Evolutionary conservation across 2,888 invertebrate genomes (phyloP).

Genomic region (Steinernema carpocapsae): DNA sequence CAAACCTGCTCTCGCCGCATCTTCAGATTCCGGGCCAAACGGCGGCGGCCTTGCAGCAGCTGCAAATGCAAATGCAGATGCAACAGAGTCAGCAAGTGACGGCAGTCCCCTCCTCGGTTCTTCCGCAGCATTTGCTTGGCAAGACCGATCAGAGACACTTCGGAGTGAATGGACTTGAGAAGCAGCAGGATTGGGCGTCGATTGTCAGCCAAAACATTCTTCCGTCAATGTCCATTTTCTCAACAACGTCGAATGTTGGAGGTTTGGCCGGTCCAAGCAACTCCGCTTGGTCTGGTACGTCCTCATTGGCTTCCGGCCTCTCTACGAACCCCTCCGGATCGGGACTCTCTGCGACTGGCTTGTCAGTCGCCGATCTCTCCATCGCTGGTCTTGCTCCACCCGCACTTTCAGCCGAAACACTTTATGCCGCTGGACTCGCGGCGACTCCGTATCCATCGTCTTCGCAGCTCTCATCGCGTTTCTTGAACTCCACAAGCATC

Average conservation of each 20-base stretch:
- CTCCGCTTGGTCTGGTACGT: too few species aligned
- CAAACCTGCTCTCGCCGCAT: not conserved
- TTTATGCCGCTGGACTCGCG: not conserved
- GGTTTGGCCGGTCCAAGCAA: not conserved
- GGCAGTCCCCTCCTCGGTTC: not conserved
- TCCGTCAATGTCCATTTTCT: not conserved
- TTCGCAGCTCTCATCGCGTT: not conserved
- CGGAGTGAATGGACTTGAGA: not conserved
- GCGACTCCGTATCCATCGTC: not conserved
- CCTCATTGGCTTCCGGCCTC: too few species aligned
- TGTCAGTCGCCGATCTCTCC: too few species aligned
- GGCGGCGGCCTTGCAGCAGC: not conserved
- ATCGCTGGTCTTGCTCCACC: too few species aligned
- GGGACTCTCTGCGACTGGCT: too few species aligned
- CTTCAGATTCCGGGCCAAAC: not conserved
- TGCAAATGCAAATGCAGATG: not conserved
- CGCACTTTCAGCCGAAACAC: not conserved
- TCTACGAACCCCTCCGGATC: too few species aligned
- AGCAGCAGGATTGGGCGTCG: constrained; percentile 1
- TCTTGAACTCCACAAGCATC: not conserved
- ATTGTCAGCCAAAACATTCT: not conserved
- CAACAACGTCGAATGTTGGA: not conserved
- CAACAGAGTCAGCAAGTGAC: not conserved
- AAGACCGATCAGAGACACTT: not conserved
- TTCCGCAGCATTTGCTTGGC: not conserved